Conservation (phyloP, 2,888 invertebrate species). For the Cyrtodaria siliqua region DNA sequence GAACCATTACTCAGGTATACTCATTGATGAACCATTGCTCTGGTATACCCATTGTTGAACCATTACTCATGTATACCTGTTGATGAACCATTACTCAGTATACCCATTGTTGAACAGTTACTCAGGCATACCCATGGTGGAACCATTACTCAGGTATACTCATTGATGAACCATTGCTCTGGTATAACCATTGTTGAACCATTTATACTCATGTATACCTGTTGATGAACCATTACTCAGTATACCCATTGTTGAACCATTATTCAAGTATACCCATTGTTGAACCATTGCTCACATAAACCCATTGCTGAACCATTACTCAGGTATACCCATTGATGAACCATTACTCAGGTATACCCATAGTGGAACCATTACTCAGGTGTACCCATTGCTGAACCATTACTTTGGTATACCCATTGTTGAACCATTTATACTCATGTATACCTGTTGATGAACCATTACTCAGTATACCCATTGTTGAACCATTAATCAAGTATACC, state of each 20-base stretch:
- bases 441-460: too few species aligned
- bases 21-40: background rate
- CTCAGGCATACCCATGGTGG: background rate
- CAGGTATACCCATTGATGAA: too few species aligned
- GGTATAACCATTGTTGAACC: too few species aligned
- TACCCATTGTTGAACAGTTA: too few species aligned
- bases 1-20: conserved; percentile 1
- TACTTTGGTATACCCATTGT: background rate
- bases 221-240: conserved; percentile 5
- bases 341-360: background rate
- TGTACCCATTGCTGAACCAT: conserved; percentile 75
- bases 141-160: conserved; percentile 76
- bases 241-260: too few species aligned
- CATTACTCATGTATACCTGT: too few species aligned
- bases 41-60: too few species aligned
- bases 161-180: background rate
- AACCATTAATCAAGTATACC: background rate
- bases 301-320: too few species aligned
- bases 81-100: conserved; percentile 1
- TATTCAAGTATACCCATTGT: background rate
- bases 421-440: too few species aligned
- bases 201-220: too few species aligned
- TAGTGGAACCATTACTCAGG: background rate
- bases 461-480: background rate
- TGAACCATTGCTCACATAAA: too few species aligned